Base-by-base conservation (phyloP, 2,113 vertebrate species). In the Alexandromys fortis region DNA sequence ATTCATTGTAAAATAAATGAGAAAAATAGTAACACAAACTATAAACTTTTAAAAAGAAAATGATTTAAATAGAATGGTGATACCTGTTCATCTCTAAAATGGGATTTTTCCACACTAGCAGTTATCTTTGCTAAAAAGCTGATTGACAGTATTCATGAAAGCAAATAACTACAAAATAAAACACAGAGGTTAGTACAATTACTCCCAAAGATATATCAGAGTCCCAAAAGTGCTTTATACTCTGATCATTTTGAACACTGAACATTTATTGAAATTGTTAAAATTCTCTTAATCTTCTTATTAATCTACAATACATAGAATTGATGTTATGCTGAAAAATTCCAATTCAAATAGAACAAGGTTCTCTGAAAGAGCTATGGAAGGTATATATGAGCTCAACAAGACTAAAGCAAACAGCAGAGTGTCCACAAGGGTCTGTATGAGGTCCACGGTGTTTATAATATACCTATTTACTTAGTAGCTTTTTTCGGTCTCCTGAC, bases 291-390 rank as follows among this genome's bases (percentile, higher is more conserved):
- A 72, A 42, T 77, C 65, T 79, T 89, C 77, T 89, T 79, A 85
- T 90, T 92, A 24, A 86, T 72, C 47, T 26, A 85, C 2, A 4
- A 68, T 72, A 49, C 61, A 95, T 1, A 13, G 58, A 86, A 93
- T 70, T 93, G 42, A 95, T 91, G 92, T 94, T 93, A 91, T 79
- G 21, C 30, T 96, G 55, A 82, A 95, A 89, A 79, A 7, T 83
- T 63, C n/a, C n/a, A 72, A 10, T 7, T 85, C 10, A 73, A 73
- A 86, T 45, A 16, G 22, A 14, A 28, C 21, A 47, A 47, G 75
- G 5, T 5, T 28, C 26, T 77, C 26, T 47, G 26, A 47, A 30
- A 16, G 26, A 77, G 17, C 26, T 45, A 47, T 28, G 11, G 5
- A 76, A 45, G 24, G 38, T 12, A 4, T 10, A 11, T 42, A 26